These are phyloP conservation scores for Conus canariensis DNA, from an alignment of 2,888 invertebrate species.

Conservation along the genomic window DNA sequence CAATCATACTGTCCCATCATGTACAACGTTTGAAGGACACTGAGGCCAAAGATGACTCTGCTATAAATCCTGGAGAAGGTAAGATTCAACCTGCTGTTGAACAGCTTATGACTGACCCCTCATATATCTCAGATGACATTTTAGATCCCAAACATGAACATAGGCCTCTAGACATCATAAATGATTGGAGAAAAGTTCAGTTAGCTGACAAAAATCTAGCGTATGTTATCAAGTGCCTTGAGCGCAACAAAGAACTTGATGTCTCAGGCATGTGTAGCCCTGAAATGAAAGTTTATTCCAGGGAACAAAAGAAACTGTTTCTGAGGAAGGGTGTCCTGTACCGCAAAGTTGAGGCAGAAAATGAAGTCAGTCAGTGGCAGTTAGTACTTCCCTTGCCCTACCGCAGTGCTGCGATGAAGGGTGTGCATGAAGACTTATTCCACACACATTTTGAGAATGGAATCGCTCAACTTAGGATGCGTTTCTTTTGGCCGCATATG, in stretches of 20 bases:
- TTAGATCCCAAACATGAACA: background rate
- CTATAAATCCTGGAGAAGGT: too few relatives aligned
- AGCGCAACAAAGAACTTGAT: background rate
- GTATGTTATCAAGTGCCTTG: background rate
- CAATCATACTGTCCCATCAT: too few relatives aligned
- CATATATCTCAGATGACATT: background rate
- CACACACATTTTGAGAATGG: background rate
- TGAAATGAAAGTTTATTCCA: background rate
- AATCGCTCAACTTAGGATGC: background rate
- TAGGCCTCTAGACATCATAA: background rate
- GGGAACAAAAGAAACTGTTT: background rate
- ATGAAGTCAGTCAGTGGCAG: background rate
- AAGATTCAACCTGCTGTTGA: background rate
- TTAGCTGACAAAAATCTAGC: background rate
- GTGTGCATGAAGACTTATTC: background rate
- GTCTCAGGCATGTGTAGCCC: too few relatives aligned
- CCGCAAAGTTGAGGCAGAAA: background rate
- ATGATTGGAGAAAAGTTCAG: background rate
- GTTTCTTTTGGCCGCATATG: background rate
- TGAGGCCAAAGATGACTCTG: too few relatives aligned
- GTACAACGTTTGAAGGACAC: too few relatives aligned
- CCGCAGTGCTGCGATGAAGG: background rate
- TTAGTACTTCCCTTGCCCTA: background rate
- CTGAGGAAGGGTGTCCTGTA: background rate
- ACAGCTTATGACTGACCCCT: background rate